Base-by-base conservation (phyloP, 2,797 vertebrate species). In the Schizothorax lantsangensis region DNA sequence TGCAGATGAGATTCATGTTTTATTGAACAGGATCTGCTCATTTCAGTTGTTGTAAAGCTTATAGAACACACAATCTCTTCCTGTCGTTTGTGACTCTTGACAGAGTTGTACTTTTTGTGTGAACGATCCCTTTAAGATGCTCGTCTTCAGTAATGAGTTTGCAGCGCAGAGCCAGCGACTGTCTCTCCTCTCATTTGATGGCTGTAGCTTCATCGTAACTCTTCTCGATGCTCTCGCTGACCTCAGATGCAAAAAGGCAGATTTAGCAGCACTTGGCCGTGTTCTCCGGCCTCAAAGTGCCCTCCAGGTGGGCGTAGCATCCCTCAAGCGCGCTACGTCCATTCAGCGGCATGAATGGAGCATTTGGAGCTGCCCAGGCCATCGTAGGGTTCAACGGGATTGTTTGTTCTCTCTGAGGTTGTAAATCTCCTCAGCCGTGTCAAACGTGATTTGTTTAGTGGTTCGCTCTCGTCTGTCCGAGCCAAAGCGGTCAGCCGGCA, bases 401-500 rank as follows among this genome's bases (percentile, higher is more conserved):
- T 83, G 92, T 87, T 89, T 91, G 87, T 90, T 87, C 91, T 88
- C 90, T 92, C 89, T 89, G 85, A 81, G 90, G 91, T 90, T 92
- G 91, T 95, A 94, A 95, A 95, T 95, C 94, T 93, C 88, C 85
- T 26, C 69, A 91, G 91, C 91, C 91, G 90, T 92, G 94, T 95
- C 95, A 94, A 92, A 84, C 54, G 81, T 43, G 69, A 87, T 88
- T 87, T 86, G 91, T 87, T 83, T 87, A 92, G 91, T 62, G 92
- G 93, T 92, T 86, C 88, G 30, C 85, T 89, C 89, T 89, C 69
- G 52, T 62, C 54, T 40, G 19, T 79, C 30, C 0, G 72, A 78
- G 77, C 75, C 80, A 84, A 81, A 87, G 79, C n/a, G 59, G 54
- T 86, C 85, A 87, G 73, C 66, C 78, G 78, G 75, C 59, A 52